phyloP scores from a whole-genome alignment of 2,113 vertebrate species.

The Solenodon paradoxus region DNA sequence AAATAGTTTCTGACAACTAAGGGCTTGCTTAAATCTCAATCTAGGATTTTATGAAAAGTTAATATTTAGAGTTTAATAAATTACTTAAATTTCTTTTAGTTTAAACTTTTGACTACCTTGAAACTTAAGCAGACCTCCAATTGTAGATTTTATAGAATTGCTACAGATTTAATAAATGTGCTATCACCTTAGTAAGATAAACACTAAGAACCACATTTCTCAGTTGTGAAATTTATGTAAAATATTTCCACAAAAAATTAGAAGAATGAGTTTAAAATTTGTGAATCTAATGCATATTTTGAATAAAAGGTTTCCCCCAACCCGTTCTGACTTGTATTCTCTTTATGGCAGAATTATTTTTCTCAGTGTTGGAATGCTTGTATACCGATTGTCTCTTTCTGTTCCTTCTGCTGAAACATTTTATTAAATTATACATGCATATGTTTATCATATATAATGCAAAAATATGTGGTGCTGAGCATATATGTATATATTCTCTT shows the following conservation, averaged over 20 bases:
- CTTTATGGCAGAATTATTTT: background rate
- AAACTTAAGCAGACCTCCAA: background rate
- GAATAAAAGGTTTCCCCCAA: background rate
- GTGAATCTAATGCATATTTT: background rate
- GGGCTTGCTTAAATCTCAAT: background rate
- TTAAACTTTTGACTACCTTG: background rate
- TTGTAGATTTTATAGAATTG: background rate
- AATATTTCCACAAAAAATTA: background rate
- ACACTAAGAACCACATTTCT: background rate
- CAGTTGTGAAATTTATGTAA: background rate
- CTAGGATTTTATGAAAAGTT: background rate
- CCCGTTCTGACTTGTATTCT: background rate
- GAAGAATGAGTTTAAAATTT: background rate
- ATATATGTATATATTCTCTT: no score
- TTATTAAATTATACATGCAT: background rate
- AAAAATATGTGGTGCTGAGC: background rate
- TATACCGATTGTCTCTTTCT: background rate
- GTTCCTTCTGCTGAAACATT: background rate
- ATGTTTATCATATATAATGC: background rate
- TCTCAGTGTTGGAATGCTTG: background rate
- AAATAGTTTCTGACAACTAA: background rate
- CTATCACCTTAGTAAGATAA: background rate
- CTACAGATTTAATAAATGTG: background rate
- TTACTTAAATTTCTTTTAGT: background rate
- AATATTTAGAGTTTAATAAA: background rate